Conservation (phyloP, 2,888 invertebrate genomes). For the Ametastegia equiseti region DNA sequence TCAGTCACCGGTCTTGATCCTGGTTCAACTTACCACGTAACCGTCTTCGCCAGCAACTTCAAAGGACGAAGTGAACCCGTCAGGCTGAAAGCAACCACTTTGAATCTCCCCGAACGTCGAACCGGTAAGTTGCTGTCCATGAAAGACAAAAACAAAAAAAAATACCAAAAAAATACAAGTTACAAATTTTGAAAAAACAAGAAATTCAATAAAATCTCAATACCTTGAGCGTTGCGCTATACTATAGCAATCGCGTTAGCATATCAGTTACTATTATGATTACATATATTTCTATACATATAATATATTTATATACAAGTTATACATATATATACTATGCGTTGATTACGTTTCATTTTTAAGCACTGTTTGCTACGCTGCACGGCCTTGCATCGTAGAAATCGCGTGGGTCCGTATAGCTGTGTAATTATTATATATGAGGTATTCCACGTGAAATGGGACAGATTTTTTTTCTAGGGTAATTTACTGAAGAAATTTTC, state of each 20-base stretch:
- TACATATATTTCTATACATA: not conserved
- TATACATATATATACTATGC: not conserved
- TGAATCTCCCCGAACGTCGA: slow-evolving; percentile 85
- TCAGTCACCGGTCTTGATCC: slow-evolving; percentile 83
- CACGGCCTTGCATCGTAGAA: slow-evolving; percentile 72
- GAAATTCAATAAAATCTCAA: not conserved
- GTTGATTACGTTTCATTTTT: slow-evolving; percentile 52
- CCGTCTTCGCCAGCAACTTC: slow-evolving; percentile 83
- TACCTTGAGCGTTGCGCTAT: slow-evolving; percentile 9
- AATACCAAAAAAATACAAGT: no score
- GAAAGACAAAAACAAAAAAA: no score
- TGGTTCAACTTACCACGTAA: slow-evolving; percentile 83
- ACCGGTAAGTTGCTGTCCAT: slow-evolving; percentile 78
- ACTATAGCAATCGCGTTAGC: slow-evolving; percentile 44
- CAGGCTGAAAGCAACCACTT: slow-evolving; percentile 83
- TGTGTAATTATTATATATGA: slow-evolving; percentile 18
- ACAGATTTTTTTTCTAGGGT: no score
- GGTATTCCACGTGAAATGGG: no score
- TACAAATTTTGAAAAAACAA: no score
- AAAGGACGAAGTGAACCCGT: slow-evolving; percentile 85
- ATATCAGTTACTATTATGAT: not conserved
- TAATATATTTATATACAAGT: not conserved
- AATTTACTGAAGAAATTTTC: no score
- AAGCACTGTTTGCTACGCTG: slow-evolving; percentile 70
- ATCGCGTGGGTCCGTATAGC: slow-evolving; percentile 58